Conservation (phyloP, 92 coral and sea anemone species). For the Phenganax stokvisi region DNA sequence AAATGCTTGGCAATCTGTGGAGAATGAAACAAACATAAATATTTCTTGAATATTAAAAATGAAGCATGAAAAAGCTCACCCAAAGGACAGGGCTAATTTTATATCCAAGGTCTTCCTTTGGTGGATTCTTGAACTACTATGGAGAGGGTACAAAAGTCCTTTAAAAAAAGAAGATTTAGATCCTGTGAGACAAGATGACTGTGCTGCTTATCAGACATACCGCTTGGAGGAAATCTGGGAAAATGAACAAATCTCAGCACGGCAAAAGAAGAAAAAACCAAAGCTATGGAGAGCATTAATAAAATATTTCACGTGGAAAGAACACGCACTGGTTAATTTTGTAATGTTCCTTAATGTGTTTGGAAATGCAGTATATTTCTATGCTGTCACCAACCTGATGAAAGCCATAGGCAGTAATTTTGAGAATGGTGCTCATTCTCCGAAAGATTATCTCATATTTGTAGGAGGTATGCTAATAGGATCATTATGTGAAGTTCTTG, state of each 20-base stretch:
- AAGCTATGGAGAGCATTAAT: background rate
- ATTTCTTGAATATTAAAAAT: too few relatives aligned
- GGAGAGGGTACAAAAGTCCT: background rate
- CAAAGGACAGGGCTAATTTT: conserved; percentile 20
- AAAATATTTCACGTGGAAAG: background rate
- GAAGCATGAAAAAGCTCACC: background rate
- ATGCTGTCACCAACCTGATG: too few relatives aligned
- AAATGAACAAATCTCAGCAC: background rate
- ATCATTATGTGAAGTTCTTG: background rate
- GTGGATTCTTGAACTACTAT: conserved; percentile 3
- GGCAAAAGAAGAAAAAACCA: background rate
- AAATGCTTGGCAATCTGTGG: too few relatives aligned
- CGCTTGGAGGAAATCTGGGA: conserved; percentile 4
- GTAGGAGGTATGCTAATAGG: conserved; percentile 3
- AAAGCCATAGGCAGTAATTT: too few relatives aligned
- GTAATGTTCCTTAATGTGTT: background rate
- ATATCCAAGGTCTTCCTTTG: background rate
- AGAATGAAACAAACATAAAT: too few relatives aligned
- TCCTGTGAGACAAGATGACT: background rate
- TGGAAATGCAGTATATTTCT: background rate
- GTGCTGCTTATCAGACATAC: conserved; percentile 1
- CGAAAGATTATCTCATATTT: background rate
- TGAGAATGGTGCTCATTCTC: too few relatives aligned
- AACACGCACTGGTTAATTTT: background rate
- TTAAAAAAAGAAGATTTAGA: conserved; percentile 14